Evolutionary conservation across 2,113 vertebrate genomes (phyloP), one percentile per base, ranked within the genome.

Genomic region (Tragulus kanchil): DNA sequence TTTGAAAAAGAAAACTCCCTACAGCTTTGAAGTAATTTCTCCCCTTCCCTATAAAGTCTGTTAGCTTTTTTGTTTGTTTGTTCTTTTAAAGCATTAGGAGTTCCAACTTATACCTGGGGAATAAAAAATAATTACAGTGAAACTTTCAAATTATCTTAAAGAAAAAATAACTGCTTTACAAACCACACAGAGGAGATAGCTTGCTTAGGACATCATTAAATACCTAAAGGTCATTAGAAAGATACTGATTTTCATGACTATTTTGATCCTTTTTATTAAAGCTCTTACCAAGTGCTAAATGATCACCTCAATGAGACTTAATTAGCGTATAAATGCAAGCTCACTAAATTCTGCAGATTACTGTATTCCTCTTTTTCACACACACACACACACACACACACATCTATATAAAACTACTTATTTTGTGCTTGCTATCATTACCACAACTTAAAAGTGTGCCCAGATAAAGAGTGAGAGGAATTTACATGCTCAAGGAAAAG

Each of bases 201-300:
- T 97, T 93, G 56, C 26, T 75, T 69, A n/a, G 21, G 42, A 10
- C 59, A 59, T 75, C 54, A 56, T 87, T 94, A 90, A 94, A 73
- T 79, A 26, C n/a, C n/a, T 92, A 71, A 95, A 90, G 17, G 50
- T 93, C 78, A 45, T 58, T 89, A 73, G 89, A 81, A 96, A 62
- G 36, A n/a, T 90, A 95, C 28, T 90, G 62, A 90, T 95, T 95
- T 93, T 95, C 42, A 52, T 61, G 85, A 65, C 45, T 93, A 73
- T 59, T 90, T 67, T 94, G 85, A 96, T 73, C 21, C 52, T 86
- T 93, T 95, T 82, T 71, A 61, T 73, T 88, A 95, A 94, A 95
- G 54, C 11, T 56, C 25, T 88, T 93, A 88, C 54, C 90, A 50
- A 71, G 13, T 65, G 12, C 52, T 93, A 89, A 96, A 90, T 31